These are phyloP conservation scores for Sorex fumeus DNA, from an alignment of 2,113 vertebrate genomes.

Conservation along the genomic window DNA sequence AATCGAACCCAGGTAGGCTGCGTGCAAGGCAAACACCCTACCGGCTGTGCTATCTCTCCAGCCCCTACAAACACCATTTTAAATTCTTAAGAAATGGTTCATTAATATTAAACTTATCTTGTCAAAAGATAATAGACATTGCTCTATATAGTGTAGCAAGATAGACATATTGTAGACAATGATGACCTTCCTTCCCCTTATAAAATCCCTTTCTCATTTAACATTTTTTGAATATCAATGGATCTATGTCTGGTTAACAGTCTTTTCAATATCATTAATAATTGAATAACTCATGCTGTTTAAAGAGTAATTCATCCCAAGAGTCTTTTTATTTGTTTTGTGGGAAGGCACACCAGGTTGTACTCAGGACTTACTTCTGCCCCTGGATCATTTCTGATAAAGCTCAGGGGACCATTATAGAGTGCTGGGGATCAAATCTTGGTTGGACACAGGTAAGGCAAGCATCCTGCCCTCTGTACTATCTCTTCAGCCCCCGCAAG, in stretches of 20 bases:
- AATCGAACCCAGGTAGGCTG: no score
- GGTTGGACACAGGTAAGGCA: no score
- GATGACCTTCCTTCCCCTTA: neutral
- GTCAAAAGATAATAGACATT: slow-evolving; percentile 45
- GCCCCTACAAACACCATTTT: slow-evolving; percentile 1
- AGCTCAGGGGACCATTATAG: no score
- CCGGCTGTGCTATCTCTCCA: no score
- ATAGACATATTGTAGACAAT: neutral
- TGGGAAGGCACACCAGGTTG: no score
- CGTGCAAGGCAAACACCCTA: no score
- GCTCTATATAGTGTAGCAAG: neutral
- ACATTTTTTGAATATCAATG: slow-evolving; percentile 35
- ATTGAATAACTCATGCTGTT: slow-evolving; percentile 46
- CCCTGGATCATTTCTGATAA: no score
- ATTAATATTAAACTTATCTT: slow-evolving; percentile 7
- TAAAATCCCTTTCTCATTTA: slow-evolving; percentile 26
- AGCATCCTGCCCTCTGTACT: no score
- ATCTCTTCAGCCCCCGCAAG: neutral
- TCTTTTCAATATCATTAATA: slow-evolving; percentile 49
- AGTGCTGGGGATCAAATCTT: no score
- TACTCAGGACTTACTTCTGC: no score
- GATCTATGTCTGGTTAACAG: slow-evolving; percentile 31
- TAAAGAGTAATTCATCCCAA: slow-evolving; percentile 49
- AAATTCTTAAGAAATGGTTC: slow-evolving; percentile 51
- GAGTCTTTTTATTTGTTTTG: neutral